phyloP scores from a whole-genome alignment of 2,888 invertebrate species.

The Catocala sponsa region DNA sequence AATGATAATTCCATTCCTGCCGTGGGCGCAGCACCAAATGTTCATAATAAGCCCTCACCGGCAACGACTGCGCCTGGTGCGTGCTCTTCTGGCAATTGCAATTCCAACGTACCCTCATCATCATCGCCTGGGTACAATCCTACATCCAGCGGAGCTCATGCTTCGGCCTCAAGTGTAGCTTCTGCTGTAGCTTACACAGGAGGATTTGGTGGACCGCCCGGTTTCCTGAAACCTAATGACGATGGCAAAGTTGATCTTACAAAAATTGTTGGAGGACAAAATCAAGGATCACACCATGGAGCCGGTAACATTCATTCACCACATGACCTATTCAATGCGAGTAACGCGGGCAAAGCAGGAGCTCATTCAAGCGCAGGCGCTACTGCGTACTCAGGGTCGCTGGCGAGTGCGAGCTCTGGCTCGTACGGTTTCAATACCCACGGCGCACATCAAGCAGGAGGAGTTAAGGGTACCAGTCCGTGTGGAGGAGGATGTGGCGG shows the following conservation, averaged over 20 bases:
- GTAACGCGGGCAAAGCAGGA: conserved; percentile 27
- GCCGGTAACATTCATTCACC: conserved; percentile 33
- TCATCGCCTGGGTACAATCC: conserved; percentile 13
- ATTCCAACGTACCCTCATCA: conserved; percentile 18
- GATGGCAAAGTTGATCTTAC: conserved; percentile 57
- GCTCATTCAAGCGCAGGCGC: conserved; percentile 52
- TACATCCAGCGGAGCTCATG: conserved; percentile 31
- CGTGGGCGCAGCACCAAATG: conserved; percentile 16
- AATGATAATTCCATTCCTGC: conserved; percentile 51
- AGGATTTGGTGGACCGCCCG: conserved; percentile 82
- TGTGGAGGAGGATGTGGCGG: conserved; percentile 62
- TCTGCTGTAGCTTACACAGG: conserved; percentile 70
- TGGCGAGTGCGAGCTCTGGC: conserved; percentile 58
- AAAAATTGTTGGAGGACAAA: conserved; percentile 23
- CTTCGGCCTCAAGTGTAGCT: conserved; percentile 55
- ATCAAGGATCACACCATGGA: conserved; percentile 34
- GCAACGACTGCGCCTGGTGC: conserved; percentile 13
- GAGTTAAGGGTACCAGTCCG: conserved; percentile 51
- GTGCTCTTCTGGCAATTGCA: conserved; percentile 54
- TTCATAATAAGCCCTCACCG: conserved; percentile 19
- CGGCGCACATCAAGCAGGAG: conserved; percentile 36
- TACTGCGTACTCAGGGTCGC: conserved; percentile 59
- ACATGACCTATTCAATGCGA: conserved; percentile 11
- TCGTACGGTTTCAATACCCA: conserved; percentile 43
- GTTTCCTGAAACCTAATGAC: conserved; percentile 75